These are phyloP conservation scores for Tetramorium parvispinum DNA, from an alignment of 1,140 invertebrate species.

Conservation along the genomic window DNA sequence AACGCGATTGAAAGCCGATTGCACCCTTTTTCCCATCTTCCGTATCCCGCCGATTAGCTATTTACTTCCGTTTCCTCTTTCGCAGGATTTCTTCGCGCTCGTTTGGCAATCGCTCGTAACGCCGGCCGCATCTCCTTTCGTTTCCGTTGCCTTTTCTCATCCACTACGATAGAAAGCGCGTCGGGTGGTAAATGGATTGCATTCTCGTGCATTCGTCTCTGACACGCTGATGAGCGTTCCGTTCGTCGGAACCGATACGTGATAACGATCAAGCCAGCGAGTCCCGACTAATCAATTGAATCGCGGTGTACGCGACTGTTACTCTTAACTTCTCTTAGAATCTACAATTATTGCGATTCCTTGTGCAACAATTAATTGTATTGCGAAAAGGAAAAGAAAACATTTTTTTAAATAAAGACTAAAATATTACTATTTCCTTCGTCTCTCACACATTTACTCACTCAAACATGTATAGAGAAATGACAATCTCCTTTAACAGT, in stretches of 20 bases:
- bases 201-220: slow-evolving; percentile 45
- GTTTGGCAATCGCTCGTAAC: slow-evolving; percentile 29
- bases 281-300: slow-evolving; percentile 16
- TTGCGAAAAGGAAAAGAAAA: not conserved
- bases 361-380: not conserved
- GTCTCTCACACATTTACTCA: not conserved
- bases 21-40: slow-evolving; percentile 2
- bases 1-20: slow-evolving; percentile 72
- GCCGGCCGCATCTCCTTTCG: slow-evolving; percentile 1
- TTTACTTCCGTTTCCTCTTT: slow-evolving; percentile 60
- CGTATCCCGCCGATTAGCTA: slow-evolving; percentile 62
- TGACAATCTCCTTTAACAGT: not conserved
- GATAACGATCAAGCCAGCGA: slow-evolving; percentile 32
- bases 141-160: slow-evolving; percentile 15
- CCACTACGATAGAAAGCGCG: not conserved
- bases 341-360: not conserved
- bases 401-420: not conserved
- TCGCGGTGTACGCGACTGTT: not conserved
- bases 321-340: not conserved
- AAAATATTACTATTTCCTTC: not conserved
- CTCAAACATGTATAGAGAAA: not conserved
- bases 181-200: slow-evolving; percentile 44
- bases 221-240: slow-evolving; percentile 29
- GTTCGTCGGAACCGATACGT: not conserved
- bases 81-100: slow-evolving; percentile 33